These are phyloP conservation scores for Gallinago nigripennis DNA, from an alignment of 2,797 vertebrate genomes.

Conservation along the genomic window DNA sequence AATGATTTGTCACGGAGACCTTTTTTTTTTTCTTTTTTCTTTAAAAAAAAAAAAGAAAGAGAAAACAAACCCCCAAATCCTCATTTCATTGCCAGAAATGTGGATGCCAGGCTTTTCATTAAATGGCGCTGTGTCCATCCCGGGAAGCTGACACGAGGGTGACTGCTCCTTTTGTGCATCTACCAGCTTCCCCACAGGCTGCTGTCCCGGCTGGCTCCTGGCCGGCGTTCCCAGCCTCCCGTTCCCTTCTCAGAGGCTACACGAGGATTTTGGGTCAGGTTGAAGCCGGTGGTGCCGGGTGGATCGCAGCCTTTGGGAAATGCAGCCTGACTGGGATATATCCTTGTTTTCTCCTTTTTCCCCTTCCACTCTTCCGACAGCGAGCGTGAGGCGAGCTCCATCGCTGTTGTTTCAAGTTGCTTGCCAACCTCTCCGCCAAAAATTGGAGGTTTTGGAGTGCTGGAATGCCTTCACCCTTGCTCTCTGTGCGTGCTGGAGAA, in stretches of 20 bases:
- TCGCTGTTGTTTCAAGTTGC: background rate
- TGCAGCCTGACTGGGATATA: too few relatives aligned
- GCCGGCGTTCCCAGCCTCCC: background rate
- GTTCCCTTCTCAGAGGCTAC: background rate
- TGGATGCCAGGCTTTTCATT: background rate
- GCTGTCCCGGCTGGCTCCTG: background rate
- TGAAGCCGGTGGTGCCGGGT: background rate
- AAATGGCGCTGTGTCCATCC: background rate
- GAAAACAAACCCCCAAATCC: background rate
- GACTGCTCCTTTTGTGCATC: constrained; percentile 53
- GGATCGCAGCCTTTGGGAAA: background rate
- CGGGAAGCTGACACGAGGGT: background rate
- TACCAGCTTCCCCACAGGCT: background rate
- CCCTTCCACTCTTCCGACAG: background rate
- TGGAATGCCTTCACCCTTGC: accelerated
- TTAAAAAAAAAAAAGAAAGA: background rate
- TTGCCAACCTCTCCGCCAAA: background rate
- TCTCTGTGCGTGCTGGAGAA: accelerated
- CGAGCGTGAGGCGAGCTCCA: too few relatives aligned
- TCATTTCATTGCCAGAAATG: background rate
- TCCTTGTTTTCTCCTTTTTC: background rate
- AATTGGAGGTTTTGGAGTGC: background rate
- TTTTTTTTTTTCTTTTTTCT: too few relatives aligned
- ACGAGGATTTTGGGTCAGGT: background rate
- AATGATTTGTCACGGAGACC: background rate